Evolutionary conservation across 2,888 invertebrate genomes (phyloP), one percentile per base, ranked within the genome.

Genomic region (Uloborus plumipes): DNA sequence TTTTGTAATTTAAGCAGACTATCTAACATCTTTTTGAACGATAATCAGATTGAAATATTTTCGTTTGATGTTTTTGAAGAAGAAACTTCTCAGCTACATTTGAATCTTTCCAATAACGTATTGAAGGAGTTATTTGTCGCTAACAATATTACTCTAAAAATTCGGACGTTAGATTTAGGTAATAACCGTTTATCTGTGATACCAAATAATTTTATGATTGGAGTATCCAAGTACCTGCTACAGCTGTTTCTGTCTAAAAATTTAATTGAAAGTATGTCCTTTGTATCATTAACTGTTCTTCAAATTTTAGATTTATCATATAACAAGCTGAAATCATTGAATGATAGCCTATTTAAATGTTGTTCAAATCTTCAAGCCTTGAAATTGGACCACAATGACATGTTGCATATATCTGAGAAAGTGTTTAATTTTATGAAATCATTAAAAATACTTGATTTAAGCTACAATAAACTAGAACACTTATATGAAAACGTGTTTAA

Each of bases 1-100:
- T 94, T 97, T 88, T 91, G 92, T 80, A 93, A 94, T 88, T 90
- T 96, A 87, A 93, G 94, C 26, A 93, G 92, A 88, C 89, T 97
- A 86, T 92, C 93, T 86, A 93, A 93, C 87, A 90, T 97, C 76
- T 95, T 96, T 89, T 90, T 96, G 84, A 95, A 95, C 89, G 67
- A 73, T n/a, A 79, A 79, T 39, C 22, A 47, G 16, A 18, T 81
- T 20, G 64, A 70, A 18, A 39, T 53, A n/a, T 76, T 81, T 67
- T 64, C 55, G 15, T 61, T 81, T 11, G 50, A 64, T 53, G 26
- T 65, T 13, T 50, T 81, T 47, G 69, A 58, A 22, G 70, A 59
- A 13, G 69, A 58, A 26, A 70, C 75, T 9, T 49, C 62, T 0
- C 64, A 62, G 14, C 26, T 81, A 47, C 67, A 65, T 31, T 53